Evolutionary conservation across 2,888 invertebrate genomes (phyloP).

Genomic region (Ypsolopha sequella): DNA sequence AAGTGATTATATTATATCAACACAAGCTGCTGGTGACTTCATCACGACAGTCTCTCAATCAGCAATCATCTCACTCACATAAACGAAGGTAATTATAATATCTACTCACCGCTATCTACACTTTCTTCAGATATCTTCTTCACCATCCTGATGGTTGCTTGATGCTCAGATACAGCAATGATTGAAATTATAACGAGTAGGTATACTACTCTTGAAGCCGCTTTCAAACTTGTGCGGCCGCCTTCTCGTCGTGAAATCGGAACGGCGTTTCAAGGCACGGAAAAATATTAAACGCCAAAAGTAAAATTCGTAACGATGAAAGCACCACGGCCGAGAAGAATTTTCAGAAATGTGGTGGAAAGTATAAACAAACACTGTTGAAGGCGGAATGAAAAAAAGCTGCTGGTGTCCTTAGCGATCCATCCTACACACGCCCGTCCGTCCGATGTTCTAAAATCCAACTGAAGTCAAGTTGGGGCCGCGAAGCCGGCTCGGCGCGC

Average conservation of each 20-base stretch:
- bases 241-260: constrained; percentile 68
- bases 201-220: constrained; percentile 65
- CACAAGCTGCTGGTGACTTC: neutral
- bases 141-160: constrained; percentile 60
- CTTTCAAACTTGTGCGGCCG: constrained; percentile 65
- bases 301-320: constrained; percentile 24
- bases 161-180: constrained; percentile 52
- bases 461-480: constrained; percentile 32
- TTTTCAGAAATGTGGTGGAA: constrained; percentile 58
- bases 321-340: constrained; percentile 67
- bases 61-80: constrained; percentile 9
- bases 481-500: constrained; percentile 36
- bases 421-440: constrained; percentile 70
- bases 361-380: constrained; percentile 67
- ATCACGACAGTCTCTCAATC: constrained; percentile 5
- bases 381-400: constrained; percentile 72
- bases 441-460: constrained; percentile 69
- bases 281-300: constrained; percentile 46
- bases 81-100: constrained; percentile 12
- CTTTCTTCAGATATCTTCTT: constrained; percentile 71
- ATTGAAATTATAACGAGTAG: constrained; percentile 55
- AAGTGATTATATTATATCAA: constrained; percentile 12
- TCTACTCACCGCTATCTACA: constrained; percentile 65
- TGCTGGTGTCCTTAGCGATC: constrained; percentile 70
- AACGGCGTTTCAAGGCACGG: constrained; percentile 46